Evolutionary conservation across 2,888 invertebrate genomes (phyloP).

Genomic region (Diarsia rubi): DNA sequence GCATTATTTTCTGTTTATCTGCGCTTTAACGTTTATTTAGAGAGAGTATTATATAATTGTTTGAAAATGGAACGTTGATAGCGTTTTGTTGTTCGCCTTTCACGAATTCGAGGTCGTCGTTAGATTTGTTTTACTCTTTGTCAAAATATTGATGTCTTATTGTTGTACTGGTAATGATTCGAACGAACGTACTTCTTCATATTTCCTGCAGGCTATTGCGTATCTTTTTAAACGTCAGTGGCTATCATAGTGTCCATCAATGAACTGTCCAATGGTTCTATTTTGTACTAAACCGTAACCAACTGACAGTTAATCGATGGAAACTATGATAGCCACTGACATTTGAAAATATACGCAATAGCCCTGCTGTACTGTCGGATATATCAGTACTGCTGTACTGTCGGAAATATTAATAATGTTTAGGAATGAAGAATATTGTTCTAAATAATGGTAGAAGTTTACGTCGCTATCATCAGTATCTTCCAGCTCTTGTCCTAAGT

Average conservation of each 20-base stretch:
- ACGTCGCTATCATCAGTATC: background rate
- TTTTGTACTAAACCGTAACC: too few relatives aligned
- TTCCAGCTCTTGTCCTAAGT: too few relatives aligned
- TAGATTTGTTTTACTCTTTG: background rate
- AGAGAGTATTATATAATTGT: constrained; percentile 46
- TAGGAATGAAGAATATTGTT: background rate
- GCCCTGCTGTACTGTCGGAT: background rate
- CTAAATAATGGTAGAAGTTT: background rate
- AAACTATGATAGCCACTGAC: too few relatives aligned
- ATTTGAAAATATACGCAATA: too few relatives aligned
- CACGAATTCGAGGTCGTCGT: background rate
- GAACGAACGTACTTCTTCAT: background rate
- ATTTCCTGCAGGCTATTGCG: too few relatives aligned
- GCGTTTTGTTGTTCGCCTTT: constrained; percentile 25
- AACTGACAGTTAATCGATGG: too few relatives aligned
- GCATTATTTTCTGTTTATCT: constrained; percentile 65
- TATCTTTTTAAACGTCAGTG: too few relatives aligned
- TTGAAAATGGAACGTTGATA: constrained; percentile 11
- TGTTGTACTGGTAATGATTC: background rate
- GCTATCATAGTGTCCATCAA: too few relatives aligned
- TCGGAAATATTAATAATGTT: background rate
- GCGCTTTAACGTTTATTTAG: constrained; percentile 46
- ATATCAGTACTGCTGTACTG: too few relatives aligned
- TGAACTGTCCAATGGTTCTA: too few relatives aligned
- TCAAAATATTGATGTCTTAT: background rate